Percentiles rank a stretch among this genome's conserved stretches.
Evolutionary conservation across 2,888 invertebrate species (phyloP).

Genomic region (Napeogenes inachia): DNA sequence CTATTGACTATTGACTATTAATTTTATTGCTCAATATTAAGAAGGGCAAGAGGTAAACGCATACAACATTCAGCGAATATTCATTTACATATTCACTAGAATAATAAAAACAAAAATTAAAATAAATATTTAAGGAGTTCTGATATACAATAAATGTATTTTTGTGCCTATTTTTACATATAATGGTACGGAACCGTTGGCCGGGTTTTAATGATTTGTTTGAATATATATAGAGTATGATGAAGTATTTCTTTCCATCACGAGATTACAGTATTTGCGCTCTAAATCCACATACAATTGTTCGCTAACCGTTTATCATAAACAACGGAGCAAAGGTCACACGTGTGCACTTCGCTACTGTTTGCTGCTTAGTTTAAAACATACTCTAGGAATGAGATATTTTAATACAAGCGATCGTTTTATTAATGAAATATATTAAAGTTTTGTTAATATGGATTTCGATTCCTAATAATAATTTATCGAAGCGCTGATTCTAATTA

Average conservation of each 20-base stretch:
- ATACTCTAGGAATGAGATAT: not conserved
- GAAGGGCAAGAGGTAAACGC: too few species aligned
- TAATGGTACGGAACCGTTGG: too few species aligned
- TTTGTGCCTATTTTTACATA: too few species aligned
- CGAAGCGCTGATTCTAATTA: not conserved
- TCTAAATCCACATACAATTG: conserved; percentile 1
- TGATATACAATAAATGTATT: too few species aligned
- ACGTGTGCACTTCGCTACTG: conserved; percentile 7
- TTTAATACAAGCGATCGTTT: not conserved
- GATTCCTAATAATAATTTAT: not conserved
- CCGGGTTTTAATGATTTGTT: not conserved
- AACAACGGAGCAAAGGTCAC: conserved; percentile 8
- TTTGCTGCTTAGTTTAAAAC: conserved; percentile 1
- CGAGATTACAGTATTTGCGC: not conserved
- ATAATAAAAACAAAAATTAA: too few species aligned
- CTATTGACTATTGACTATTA: too few species aligned
- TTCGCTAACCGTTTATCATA: conserved; percentile 2
- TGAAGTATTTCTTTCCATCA: not conserved
- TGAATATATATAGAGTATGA: not conserved
- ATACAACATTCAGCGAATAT: too few species aligned
- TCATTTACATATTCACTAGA: too few species aligned
- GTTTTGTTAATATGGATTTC: not conserved
- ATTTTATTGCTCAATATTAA: too few species aligned
- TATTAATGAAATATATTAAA: not conserved
- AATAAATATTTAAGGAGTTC: too few species aligned